These are phyloP conservation scores for Tapera naevia DNA, from an alignment of 2,797 vertebrate genomes.

Conservation along the genomic window DNA sequence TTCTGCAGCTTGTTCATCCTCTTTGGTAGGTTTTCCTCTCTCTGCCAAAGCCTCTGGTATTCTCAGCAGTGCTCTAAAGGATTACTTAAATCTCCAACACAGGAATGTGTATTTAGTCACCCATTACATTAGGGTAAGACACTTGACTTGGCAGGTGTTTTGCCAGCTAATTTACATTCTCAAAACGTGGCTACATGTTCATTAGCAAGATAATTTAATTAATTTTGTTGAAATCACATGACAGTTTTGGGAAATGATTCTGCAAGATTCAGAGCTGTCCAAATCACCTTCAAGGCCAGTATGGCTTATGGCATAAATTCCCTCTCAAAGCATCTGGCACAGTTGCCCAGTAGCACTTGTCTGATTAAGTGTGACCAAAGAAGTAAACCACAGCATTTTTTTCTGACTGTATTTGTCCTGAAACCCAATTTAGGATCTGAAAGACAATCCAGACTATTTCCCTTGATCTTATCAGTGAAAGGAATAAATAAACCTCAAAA, in stretches of 20 bases:
- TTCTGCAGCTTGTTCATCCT: constrained; percentile 56
- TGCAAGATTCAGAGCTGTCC: neutral
- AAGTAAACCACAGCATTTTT: neutral
- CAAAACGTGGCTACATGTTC: neutral
- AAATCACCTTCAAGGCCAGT: neutral
- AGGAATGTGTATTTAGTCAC: constrained; percentile 65
- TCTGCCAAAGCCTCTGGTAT: neutral
- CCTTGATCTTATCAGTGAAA: neutral
- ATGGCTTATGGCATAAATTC: neutral
- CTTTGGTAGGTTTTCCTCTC: neutral
- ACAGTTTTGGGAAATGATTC: neutral
- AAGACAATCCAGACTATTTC: neutral
- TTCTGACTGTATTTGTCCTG: neutral
- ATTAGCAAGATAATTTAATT: neutral
- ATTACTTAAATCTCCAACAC: constrained; percentile 35
- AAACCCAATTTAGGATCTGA: neutral
- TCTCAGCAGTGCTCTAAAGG: constrained; percentile 21
- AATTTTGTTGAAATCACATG: neutral
- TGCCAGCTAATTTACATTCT: constrained; percentile 34
- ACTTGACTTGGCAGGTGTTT: constrained; percentile 44
- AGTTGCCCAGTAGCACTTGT: neutral
- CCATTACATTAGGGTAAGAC: constrained; percentile 49
- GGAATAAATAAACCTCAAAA: neutral
- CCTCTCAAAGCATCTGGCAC: neutral
- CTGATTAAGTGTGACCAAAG: neutral